Evolutionary conservation across 2,888 invertebrate species (phyloP).

Genomic region (Acanthosepion esculentum): DNA sequence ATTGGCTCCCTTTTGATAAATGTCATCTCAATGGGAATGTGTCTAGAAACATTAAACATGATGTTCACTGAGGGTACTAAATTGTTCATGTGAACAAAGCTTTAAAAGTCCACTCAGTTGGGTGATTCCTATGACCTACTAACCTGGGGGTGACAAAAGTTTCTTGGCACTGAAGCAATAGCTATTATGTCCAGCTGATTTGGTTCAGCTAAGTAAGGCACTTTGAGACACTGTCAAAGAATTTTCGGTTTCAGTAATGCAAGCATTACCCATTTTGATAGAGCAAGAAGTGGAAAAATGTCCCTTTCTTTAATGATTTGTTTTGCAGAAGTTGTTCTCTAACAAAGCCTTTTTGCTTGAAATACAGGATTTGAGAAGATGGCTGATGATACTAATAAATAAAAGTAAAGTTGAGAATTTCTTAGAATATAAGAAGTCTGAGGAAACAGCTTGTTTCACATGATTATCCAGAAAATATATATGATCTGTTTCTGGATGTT

Average conservation of each 20-base stretch:
- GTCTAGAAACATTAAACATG: neutral
- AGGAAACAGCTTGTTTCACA: too few species aligned
- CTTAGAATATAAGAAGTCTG: too few species aligned
- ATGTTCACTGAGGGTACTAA: neutral
- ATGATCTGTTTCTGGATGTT: too few species aligned
- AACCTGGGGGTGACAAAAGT: conserved; percentile 33
- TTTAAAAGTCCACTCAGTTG: neutral
- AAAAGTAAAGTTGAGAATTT: too few species aligned
- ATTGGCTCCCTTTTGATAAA: neutral
- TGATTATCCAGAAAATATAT: too few species aligned
- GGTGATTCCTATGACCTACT: neutral
- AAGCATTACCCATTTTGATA: neutral
- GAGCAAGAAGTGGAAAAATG: neutral
- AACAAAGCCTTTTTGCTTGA: too few species aligned
- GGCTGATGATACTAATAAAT: too few species aligned
- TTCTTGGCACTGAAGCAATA: neutral
- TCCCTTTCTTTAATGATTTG: neutral
- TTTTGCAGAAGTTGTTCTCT: too few species aligned
- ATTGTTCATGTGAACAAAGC: neutral
- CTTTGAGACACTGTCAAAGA: neutral
- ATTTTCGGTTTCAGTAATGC: neutral
- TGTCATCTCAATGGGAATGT: neutral
- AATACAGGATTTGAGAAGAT: too few species aligned
- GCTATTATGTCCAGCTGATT: neutral
- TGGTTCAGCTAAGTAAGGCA: neutral